Evolutionary conservation across 2,797 vertebrate species (phyloP).

Genomic region (Lutjanus argentimaculatus): DNA sequence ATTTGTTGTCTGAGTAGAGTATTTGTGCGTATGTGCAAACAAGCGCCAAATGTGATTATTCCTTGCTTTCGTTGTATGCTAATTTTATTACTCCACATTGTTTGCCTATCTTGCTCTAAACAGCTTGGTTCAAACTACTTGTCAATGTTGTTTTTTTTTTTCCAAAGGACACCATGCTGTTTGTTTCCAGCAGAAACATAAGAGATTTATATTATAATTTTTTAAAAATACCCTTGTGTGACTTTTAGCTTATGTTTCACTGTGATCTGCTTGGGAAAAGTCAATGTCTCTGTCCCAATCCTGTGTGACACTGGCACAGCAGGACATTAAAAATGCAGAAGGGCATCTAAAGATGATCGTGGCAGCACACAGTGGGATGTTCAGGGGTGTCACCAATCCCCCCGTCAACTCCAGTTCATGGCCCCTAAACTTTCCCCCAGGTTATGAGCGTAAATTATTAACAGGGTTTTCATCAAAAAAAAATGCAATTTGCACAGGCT

Average conservation of each 20-base stretch:
- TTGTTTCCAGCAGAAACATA: conserved; percentile 33
- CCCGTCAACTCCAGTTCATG: conserved; percentile 44
- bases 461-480: conserved; percentile 65
- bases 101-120: conserved; percentile 71
- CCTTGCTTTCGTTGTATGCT: conserved; percentile 74
- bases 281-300: conserved; percentile 36
- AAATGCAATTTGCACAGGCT: conserved; percentile 63
- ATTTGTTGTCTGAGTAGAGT: conserved; percentile 66
- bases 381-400: conserved; percentile 61
- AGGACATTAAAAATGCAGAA: conserved; percentile 73
- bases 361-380: conserved; percentile 64
- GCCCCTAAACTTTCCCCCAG: conserved; percentile 58
- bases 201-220: conserved; percentile 32
- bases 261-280: conserved; percentile 41
- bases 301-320: conserved; percentile 54
- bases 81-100: conserved; percentile 83
- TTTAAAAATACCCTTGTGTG: conserved; percentile 44
- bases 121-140: conserved; percentile 67
- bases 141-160: conserved; percentile 48
- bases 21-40: conserved; percentile 72
- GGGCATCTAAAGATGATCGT: conserved; percentile 63
- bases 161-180: conserved; percentile 31
- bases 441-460: conserved; percentile 75
- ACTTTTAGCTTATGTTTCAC: conserved; percentile 58
- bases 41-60: conserved; percentile 81